phyloP scores from a whole-genome alignment of 2,797 vertebrate genomes.

The Calcarius lapponicus region DNA sequence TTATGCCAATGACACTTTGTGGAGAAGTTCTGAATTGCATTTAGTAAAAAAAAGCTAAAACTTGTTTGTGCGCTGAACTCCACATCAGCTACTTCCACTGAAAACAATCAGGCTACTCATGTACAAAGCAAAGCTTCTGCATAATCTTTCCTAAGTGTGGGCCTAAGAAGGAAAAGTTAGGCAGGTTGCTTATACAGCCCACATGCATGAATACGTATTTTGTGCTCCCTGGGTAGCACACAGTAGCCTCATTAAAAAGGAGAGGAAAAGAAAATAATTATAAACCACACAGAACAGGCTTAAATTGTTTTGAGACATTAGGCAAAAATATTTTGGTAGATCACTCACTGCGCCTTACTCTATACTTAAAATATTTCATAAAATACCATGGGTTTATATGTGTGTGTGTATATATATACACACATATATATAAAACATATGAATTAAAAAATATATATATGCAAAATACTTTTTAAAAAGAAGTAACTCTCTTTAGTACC shows the following conservation, averaged over 20 bases:
- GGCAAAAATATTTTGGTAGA: not conserved
- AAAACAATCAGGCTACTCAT: not conserved
- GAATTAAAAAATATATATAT: too few species aligned
- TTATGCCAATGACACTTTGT: slow-evolving; percentile 68
- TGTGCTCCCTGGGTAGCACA: not conserved
- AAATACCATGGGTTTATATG: not conserved
- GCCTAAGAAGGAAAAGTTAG: slow-evolving; percentile 23
- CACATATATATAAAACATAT: too few species aligned
- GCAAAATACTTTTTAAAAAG: not conserved
- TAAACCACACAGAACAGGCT: slow-evolving; percentile 7
- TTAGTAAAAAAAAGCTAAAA: not conserved
- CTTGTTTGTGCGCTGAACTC: not conserved
- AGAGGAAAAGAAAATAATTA: slow-evolving; percentile 35
- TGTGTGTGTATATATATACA: accelerated
- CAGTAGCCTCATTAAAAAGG: slow-evolving; percentile 21
- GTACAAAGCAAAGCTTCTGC: not conserved
- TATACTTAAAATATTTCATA: not conserved
- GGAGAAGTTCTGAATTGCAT: slow-evolving; percentile 66
- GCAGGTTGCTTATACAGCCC: slow-evolving; percentile 14
- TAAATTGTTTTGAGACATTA: not conserved
- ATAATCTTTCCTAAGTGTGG: slow-evolving; percentile 20
- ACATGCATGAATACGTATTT: slow-evolving; percentile 4
- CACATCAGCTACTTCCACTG: not conserved
- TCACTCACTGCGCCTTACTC: not conserved
- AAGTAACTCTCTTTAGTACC: not conserved